Conservation (phyloP, 2,113 vertebrate species). For the Sinocyclocheilus anophthalmus region DNA sequence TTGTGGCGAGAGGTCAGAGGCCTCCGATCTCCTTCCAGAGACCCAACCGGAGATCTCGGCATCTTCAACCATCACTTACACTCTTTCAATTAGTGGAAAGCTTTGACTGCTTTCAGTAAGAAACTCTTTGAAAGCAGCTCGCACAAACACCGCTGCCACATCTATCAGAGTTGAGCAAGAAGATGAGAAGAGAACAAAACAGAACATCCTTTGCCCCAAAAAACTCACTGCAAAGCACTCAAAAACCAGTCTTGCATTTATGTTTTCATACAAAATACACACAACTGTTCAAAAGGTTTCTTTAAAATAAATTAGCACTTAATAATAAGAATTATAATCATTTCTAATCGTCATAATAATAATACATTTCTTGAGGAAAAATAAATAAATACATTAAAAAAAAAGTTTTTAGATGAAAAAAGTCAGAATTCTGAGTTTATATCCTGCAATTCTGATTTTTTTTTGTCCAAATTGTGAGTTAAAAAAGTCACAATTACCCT, state of each 20-base stretch:
- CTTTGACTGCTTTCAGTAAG: constrained; percentile 14
- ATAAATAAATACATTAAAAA: no score
- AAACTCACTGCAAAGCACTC: background rate
- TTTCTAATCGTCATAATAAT: no score
- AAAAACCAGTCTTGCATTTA: no score
- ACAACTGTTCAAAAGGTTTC: no score
- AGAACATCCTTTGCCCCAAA: background rate
- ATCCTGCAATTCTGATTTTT: no score
- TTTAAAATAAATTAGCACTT: no score
- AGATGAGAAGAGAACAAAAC: background rate
- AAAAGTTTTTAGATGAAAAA: no score
- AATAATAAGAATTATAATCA: no score
- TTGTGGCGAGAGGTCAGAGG: constrained; percentile 75
- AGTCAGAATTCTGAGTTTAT: no score
- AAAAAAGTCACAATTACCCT: no score
- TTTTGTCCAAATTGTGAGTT: no score
- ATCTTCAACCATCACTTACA: constrained; percentile 46
- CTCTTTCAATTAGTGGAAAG: constrained; percentile 7
- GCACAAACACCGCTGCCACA: background rate
- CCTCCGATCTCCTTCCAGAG: constrained; percentile 64
- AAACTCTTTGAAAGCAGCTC: constrained; percentile 38
- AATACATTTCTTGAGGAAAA: no score
- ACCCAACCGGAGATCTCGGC: constrained; percentile 45
- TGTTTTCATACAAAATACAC: background rate
- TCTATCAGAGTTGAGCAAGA: background rate